These are phyloP conservation scores for Trematomus loennbergii DNA, from an alignment of 2,113 vertebrate genomes.

Conservation along the genomic window DNA sequence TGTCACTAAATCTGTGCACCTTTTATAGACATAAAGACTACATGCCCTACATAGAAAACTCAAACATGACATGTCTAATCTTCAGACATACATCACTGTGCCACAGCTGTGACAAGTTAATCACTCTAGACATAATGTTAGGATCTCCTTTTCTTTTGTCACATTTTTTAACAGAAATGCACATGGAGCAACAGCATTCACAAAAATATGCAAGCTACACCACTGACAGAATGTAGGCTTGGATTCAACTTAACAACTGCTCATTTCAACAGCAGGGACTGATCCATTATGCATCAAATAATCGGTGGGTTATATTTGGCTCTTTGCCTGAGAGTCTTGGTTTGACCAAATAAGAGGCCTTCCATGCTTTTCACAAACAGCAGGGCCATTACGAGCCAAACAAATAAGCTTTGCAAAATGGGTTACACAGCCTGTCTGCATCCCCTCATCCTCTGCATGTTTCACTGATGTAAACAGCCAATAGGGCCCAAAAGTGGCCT, in stretches of 20 bases:
- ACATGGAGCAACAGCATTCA: not conserved
- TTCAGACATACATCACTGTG: conserved; percentile 11
- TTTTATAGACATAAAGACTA: conserved; percentile 49
- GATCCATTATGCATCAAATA: conserved; percentile 50
- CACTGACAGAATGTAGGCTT: not conserved
- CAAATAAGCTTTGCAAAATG: conserved; percentile 39
- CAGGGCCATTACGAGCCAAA: conserved; percentile 19
- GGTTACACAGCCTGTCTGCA: conserved; percentile 29
- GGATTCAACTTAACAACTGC: conserved; percentile 1
- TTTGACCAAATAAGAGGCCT: conserved; percentile 28
- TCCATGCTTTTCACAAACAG: conserved; percentile 24
- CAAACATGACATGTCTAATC: conserved; percentile 19
- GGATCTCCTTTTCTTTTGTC: not conserved
- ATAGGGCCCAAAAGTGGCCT: conserved; percentile 26
- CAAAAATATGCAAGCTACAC: not conserved
- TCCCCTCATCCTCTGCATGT: conserved; percentile 42
- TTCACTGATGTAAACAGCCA: conserved; percentile 46
- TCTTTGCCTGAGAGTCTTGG: conserved; percentile 18
- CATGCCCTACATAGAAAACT: conserved; percentile 34
- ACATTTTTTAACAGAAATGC: not conserved
- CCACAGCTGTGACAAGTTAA: conserved; percentile 10
- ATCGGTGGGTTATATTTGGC: conserved; percentile 28
- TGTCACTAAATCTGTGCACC: conserved; percentile 57
- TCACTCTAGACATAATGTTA: conserved; percentile 6
- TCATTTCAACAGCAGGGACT: conserved; percentile 22